Evolutionary conservation across 35 echinoderm and acorn worm species (phyloP).

Genomic region (Lytechinus pictus): DNA sequence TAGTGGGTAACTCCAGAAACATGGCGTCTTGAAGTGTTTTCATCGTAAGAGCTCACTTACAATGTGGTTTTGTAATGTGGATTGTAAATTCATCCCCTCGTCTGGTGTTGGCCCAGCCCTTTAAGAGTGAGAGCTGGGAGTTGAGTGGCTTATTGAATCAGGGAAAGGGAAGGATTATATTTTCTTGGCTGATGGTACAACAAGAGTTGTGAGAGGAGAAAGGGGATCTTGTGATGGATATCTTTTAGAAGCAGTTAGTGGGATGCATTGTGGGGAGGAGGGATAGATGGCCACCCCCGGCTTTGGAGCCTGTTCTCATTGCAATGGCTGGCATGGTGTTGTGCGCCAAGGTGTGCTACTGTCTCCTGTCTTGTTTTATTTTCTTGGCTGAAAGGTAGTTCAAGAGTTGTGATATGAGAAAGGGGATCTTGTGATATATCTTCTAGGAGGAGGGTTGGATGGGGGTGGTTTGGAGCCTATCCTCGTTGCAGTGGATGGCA

Average conservation of each 20-base stretch:
- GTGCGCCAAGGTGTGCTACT: no score
- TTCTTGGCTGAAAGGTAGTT: no score
- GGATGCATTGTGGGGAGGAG: neutral
- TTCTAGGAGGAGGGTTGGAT: neutral
- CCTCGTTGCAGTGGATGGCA: no score
- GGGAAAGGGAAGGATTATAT: slow-evolving; percentile 3
- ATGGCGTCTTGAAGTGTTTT: neutral
- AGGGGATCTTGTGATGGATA: neutral
- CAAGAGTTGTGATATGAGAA: no score
- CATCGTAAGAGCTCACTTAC: neutral
- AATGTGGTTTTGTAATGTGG: neutral
- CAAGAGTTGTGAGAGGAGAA: neutral
- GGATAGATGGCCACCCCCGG: no score
- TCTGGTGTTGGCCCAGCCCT: neutral
- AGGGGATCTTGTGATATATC: neutral
- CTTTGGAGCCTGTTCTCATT: no score
- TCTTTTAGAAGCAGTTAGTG: neutral
- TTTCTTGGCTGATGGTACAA: neutral
- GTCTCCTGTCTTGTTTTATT: no score
- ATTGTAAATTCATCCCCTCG: neutral
- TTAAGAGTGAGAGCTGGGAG: neutral
- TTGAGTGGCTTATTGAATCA: neutral
- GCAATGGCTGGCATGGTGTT: no score
- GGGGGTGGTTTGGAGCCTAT: neutral
- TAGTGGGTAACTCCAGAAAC: neutral